Evolutionary conservation across 2,888 invertebrate species (phyloP).

Genomic region (Lasioglossum malachurum): DNA sequence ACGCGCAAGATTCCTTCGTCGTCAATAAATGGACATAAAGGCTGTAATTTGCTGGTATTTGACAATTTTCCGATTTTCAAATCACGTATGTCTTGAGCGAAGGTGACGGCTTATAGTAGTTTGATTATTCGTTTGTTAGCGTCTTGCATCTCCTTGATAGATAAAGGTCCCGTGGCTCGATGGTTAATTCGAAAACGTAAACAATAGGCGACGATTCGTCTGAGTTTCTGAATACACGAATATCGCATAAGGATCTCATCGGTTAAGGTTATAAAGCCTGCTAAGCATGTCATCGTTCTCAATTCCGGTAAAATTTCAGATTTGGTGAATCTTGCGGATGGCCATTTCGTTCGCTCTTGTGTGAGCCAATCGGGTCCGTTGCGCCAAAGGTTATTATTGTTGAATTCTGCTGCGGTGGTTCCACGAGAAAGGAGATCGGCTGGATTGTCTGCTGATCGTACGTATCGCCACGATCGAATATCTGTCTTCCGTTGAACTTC

Average conservation of each 20-base stretch:
- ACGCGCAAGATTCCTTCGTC: background rate
- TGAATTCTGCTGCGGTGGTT: background rate
- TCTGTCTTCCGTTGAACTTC: background rate
- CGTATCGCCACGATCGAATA: background rate
- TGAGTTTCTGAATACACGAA: background rate
- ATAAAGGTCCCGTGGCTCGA: background rate
- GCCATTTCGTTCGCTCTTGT: rapidly evolving
- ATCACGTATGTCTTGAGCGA: background rate
- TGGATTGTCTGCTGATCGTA: background rate
- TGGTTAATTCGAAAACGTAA: background rate
- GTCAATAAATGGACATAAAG: background rate
- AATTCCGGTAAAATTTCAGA: rapidly evolving
- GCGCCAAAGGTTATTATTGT: rapidly evolving
- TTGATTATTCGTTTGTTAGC: background rate
- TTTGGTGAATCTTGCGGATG: rapidly evolving
- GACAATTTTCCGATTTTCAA: background rate
- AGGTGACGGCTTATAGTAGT: background rate
- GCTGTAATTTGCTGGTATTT: background rate
- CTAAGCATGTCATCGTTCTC: rapidly evolving
- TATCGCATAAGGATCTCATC: background rate
- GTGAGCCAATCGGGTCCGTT: background rate
- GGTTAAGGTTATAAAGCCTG: rapidly evolving
- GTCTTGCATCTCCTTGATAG: background rate
- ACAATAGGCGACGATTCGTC: background rate
- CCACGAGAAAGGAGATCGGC: background rate